These are phyloP conservation scores for Lathronympha strigana DNA, from an alignment of 2,888 invertebrate species.

Conservation along the genomic window DNA sequence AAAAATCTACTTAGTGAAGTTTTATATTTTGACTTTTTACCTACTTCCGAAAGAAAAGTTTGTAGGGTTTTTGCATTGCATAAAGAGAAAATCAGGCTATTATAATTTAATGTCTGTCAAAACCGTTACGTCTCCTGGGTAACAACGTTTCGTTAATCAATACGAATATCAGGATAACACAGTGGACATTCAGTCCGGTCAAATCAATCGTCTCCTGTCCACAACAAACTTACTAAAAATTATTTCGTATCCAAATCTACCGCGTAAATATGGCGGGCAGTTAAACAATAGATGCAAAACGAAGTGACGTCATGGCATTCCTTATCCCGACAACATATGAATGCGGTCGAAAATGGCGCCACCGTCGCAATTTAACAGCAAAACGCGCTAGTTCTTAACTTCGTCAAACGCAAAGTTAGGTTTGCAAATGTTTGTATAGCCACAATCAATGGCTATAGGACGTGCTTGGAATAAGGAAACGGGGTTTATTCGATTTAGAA, in stretches of 20 bases:
- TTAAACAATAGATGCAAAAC: slow-evolving; percentile 29
- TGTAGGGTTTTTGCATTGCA: no score
- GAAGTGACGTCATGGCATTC: slow-evolving; percentile 37
- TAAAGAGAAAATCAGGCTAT: no score
- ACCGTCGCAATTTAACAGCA: slow-evolving; percentile 2
- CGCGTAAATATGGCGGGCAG: background rate
- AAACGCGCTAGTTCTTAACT: background rate
- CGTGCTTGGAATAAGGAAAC: slow-evolving; percentile 24
- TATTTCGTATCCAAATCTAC: background rate
- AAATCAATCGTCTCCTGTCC: background rate
- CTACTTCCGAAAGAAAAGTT: no score
- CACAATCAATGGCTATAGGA: slow-evolving; percentile 33
- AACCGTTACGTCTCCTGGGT: no score
- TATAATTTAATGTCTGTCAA: no score
- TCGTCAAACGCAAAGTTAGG: slow-evolving; percentile 22
- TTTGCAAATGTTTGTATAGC: slow-evolving; percentile 32
- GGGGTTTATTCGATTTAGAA: background rate
- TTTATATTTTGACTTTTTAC: no score
- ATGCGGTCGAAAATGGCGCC: slow-evolving; percentile 14
- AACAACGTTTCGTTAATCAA: no score
- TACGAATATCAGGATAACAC: no score
- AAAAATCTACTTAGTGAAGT: no score
- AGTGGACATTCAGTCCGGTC: background rate
- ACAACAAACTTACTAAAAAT: slow-evolving; percentile 2
- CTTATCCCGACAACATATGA: background rate